phyloP scores from a whole-genome alignment of 2,113 vertebrate genomes.

The Leucopsar rothschildi region DNA sequence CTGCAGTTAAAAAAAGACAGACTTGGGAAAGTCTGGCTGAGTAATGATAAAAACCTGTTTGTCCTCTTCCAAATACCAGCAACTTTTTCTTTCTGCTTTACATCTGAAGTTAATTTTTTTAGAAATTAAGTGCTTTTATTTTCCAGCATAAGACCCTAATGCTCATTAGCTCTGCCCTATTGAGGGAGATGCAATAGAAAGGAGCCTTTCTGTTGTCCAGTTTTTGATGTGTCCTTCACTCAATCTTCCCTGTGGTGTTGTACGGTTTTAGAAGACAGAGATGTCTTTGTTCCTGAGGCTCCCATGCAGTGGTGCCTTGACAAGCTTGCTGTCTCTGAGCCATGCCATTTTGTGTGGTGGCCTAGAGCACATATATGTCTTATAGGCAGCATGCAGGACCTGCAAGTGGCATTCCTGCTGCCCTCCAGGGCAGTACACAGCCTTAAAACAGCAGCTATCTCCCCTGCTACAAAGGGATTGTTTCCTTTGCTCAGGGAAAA shows the following conservation, averaged over 20 bases:
- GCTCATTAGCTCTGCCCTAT: not conserved
- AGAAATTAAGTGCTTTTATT: not conserved
- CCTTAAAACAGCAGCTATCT: not conserved
- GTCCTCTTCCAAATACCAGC: not conserved
- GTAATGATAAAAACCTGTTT: not conserved
- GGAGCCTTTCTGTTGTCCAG: not conserved
- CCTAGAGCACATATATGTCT: not conserved
- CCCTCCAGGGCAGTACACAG: not conserved
- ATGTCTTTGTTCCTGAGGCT: not conserved
- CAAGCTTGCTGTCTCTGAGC: not conserved
- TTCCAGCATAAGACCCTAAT: not conserved
- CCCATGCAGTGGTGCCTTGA: not conserved
- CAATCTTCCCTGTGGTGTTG: not conserved
- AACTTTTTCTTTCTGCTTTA: not conserved
- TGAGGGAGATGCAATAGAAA: not conserved
- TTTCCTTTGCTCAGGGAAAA: not conserved
- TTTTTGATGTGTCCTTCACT: not conserved
- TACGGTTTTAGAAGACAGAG: not conserved
- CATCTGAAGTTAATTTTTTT: not conserved
- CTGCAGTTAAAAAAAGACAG: not conserved
- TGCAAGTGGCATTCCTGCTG: not conserved
- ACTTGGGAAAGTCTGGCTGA: not conserved
- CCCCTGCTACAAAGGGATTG: fast-evolving
- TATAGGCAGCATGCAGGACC: not conserved
- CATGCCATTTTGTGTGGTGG: fast-evolving